Evolutionary conservation across 2,113 vertebrate genomes (phyloP), one percentile per base, ranked within the genome.

Genomic region (Vimba vimba): DNA sequence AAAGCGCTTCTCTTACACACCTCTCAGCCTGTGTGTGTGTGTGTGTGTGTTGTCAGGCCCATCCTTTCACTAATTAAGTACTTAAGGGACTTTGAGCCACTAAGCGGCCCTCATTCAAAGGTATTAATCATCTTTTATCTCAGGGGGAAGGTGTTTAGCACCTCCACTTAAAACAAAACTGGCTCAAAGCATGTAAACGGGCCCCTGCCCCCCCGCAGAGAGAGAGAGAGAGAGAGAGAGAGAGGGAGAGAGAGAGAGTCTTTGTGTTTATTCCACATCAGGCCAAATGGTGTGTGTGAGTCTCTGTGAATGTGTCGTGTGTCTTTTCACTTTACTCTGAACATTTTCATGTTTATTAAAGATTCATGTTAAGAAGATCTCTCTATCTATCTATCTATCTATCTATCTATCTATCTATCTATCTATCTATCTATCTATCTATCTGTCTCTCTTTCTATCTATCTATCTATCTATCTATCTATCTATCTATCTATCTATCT

Each of bases 261-360:
- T 93, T 91, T 89, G 91, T 94, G 93, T 95, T 94, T 94, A 94
- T 94, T 95, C 93, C 92, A 87, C 91, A 81, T 89, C 87, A 77
- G 79, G 82, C 92, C 95, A 95, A 94, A 95, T 95, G 94, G 94
- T 77, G 50, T 9, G 27, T 47, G 47, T 47, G 43, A 10, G 30
- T 78, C 50, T 80, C 33, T 80, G 12, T 80, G 4, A 78, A 78
- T 33, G 75, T 55, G 27, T 33, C 6, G 33, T 21, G 50, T 74
- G n/a, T 6, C 74, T 52, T 52, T 27, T 76, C n/a, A 30, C 23
- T 43, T 66, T 59, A 59, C 19, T 59, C 13, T 64, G n/a, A 27
- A 64, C 11, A 25, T 33, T 2, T 2, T 7, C 2, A 30, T 66
- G 5, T 15, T 66, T 17, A 66, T 33, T 66, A 15, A 62, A 25